These are phyloP conservation scores for Acropora yongei DNA, from an alignment of 64 coral and sea anemone genomes.

Conservation along the genomic window DNA sequence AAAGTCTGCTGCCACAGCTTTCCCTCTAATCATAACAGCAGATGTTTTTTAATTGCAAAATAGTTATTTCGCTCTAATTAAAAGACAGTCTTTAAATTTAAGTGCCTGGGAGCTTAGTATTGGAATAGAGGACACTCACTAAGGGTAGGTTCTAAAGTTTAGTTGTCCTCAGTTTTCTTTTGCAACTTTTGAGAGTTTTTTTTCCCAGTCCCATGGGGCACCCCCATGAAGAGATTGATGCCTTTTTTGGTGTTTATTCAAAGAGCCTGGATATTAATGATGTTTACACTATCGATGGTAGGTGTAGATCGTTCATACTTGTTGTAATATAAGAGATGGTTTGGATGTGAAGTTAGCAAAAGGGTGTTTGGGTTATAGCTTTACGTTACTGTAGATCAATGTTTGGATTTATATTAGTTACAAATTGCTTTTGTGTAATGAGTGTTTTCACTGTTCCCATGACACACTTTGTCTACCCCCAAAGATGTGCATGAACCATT, in stretches of 20 bases:
- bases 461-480: too few relatives aligned
- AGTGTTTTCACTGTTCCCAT: too few relatives aligned
- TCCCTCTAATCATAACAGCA: not conserved
- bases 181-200: not conserved
- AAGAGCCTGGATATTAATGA: conserved; percentile 25
- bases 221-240: conserved; percentile 77
- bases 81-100: not conserved
- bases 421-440: too few relatives aligned
- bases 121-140: too few relatives aligned
- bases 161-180: not conserved
- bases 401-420: too few relatives aligned
- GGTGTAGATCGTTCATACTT: not conserved
- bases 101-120: too few relatives aligned
- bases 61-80: not conserved
- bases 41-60: not conserved
- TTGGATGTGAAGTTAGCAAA: too few relatives aligned
- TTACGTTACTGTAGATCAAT: too few relatives aligned
- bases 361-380: too few relatives aligned
- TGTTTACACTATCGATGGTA: conserved; percentile 66
- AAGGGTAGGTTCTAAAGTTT: not conserved
- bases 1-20: not conserved
- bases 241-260: conserved; percentile 64
- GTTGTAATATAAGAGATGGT: too few relatives aligned
- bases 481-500: too few relatives aligned
- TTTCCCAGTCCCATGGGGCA: conserved; percentile 56